Evolutionary conservation across 1,140 invertebrate genomes (phyloP).

Genomic region (Neuroterus valhalla): DNA sequence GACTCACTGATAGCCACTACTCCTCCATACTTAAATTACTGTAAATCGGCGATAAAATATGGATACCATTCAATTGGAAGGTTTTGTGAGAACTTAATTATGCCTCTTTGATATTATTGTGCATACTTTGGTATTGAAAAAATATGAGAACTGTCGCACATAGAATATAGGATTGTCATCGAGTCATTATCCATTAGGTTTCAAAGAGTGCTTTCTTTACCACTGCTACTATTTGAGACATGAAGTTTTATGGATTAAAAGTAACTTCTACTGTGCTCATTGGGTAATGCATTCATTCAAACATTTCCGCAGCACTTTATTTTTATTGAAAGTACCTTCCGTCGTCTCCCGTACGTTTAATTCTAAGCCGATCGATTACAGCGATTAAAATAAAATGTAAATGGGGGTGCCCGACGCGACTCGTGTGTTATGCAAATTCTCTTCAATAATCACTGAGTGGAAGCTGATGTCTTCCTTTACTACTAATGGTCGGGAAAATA

Average conservation of each 20-base stretch:
- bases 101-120: no score
- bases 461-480: slow-evolving; percentile 74
- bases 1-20: no score
- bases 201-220: no score
- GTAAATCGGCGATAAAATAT: no score
- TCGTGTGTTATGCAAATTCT: slow-evolving; percentile 74
- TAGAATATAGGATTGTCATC: no score
- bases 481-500: slow-evolving; percentile 65
- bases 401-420: slow-evolving; percentile 57
- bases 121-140: no score
- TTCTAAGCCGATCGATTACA: slow-evolving; percentile 72
- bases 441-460: slow-evolving; percentile 74
- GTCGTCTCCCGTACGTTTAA: slow-evolving; percentile 58
- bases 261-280: slow-evolving; percentile 63
- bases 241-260: slow-evolving; percentile 37
- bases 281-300: slow-evolving; percentile 70
- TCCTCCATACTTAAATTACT: no score
- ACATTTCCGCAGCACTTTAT: slow-evolving; percentile 68
- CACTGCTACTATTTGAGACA: no score
- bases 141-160: no score
- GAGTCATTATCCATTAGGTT: no score
- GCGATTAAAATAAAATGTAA: slow-evolving; percentile 75
- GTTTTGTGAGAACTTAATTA: no score
- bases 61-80: no score
- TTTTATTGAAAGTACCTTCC: slow-evolving; percentile 72